Evolutionary conservation across 2,113 vertebrate genomes (phyloP).

Genomic region (Petrocephalus zakoni): DNA sequence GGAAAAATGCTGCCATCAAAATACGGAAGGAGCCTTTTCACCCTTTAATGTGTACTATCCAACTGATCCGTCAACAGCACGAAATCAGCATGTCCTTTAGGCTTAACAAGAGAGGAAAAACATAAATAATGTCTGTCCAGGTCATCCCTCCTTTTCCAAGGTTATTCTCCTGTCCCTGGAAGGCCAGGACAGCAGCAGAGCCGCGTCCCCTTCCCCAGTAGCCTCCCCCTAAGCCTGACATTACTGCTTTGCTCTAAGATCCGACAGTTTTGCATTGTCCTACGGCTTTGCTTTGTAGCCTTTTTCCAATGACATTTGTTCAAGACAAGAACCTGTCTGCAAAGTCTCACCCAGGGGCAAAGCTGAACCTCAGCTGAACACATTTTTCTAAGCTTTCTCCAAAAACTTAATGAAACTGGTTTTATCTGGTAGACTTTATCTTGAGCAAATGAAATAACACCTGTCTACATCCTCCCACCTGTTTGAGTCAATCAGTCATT

Average conservation of each 20-base stretch:
- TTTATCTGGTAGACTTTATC: neutral
- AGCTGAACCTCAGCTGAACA: neutral
- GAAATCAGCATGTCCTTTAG: neutral
- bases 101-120: neutral
- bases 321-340: neutral
- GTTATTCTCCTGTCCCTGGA: neutral
- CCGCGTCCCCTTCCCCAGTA: neutral
- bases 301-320: neutral
- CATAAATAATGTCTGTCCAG: neutral
- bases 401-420: no score
- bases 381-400: no score
- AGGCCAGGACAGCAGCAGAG: neutral
- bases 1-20: neutral
- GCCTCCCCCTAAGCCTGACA: neutral
- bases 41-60: neutral
- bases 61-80: neutral
- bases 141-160: neutral
- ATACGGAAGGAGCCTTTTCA: neutral
- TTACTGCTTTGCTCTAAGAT: neutral
- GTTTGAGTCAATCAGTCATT: neutral
- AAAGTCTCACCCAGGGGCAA: neutral
- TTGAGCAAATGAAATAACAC: neutral
- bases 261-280: neutral
- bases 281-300: neutral
- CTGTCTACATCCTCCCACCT: neutral